These are phyloP conservation scores for Dynastes hyllus DNA, from an alignment of 2,888 invertebrate genomes.

Conservation along the genomic window DNA sequence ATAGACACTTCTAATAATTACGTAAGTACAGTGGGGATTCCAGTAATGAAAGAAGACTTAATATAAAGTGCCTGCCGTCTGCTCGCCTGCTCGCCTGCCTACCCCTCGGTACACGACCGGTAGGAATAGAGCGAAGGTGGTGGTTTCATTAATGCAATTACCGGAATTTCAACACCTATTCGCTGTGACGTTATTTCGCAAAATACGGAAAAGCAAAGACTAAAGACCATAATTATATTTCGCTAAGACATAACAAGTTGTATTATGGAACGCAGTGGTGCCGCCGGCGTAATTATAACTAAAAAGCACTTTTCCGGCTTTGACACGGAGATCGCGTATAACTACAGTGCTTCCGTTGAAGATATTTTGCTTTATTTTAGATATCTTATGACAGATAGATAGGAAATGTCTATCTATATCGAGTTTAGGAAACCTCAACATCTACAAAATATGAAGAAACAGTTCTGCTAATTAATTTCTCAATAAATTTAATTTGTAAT, in stretches of 20 bases:
- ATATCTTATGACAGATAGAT: too few species aligned
- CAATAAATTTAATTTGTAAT: too few species aligned
- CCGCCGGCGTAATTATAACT: neutral
- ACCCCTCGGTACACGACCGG: slow-evolving; percentile 26
- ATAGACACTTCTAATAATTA: slow-evolving; percentile 52
- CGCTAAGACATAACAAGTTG: slow-evolving; percentile 36
- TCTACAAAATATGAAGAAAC: too few species aligned
- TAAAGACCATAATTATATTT: slow-evolving; percentile 44
- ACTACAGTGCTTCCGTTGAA: too few species aligned
- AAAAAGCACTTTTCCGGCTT: neutral
- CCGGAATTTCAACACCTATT: slow-evolving; percentile 46
- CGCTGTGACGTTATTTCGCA: slow-evolving; percentile 45
- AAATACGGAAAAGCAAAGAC: slow-evolving; percentile 47
- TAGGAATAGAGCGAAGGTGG: slow-evolving; percentile 48
- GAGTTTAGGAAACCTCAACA: too few species aligned
- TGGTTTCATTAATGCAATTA: slow-evolving; percentile 53
- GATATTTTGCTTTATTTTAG: too few species aligned
- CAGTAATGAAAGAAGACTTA: slow-evolving; percentile 52
- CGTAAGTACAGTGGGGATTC: slow-evolving; percentile 51
- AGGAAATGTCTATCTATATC: too few species aligned
- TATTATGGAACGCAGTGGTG: slow-evolving; percentile 19
- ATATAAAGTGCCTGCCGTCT: slow-evolving; percentile 50
- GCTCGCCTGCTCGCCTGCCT: neutral
- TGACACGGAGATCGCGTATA: neutral
- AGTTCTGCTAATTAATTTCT: too few species aligned